Conservation (phyloP, 2,888 invertebrate species). For the Hydrotaea cyrtoneurina region DNA sequence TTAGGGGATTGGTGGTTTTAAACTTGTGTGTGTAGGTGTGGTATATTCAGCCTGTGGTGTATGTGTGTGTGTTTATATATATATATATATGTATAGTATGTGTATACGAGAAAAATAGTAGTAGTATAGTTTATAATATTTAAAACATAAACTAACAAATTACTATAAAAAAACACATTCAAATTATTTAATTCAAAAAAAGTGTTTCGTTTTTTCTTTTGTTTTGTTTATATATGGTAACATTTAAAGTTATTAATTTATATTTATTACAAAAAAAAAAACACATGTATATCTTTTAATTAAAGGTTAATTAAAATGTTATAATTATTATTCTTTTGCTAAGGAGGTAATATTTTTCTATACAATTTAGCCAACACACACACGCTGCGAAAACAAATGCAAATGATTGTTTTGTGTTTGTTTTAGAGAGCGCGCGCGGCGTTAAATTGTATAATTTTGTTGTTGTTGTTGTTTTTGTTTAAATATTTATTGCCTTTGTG, state of each 20-base stretch:
- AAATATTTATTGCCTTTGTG: conserved; percentile 40
- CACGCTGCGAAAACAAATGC: conserved; percentile 15
- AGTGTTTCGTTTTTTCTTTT: conserved; percentile 22
- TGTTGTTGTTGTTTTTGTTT: conserved; percentile 50
- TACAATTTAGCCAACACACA: conserved; percentile 43
- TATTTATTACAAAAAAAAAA: conserved; percentile 22
- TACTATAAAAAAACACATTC: conserved; percentile 60
- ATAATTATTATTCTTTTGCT: conserved; percentile 74
- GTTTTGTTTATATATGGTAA: conserved; percentile 42
- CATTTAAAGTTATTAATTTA: conserved; percentile 60
- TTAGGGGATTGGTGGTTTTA: conserved; percentile 14
- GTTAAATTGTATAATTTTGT: conserved; percentile 57
- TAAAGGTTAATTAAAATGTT: conserved; percentile 39
- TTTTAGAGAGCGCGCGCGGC: conserved; percentile 37
- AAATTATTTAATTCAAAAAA: conserved; percentile 52
- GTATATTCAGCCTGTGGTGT: background rate
- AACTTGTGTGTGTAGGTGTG: background rate
- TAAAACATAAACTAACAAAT: conserved; percentile 65
- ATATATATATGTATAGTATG: conserved; percentile 32
- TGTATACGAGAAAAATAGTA: conserved; percentile 27
- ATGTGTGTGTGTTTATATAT: conserved; percentile 10
- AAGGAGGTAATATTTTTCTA: conserved; percentile 78
- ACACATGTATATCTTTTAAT: conserved; percentile 37
- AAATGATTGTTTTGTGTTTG: conserved; percentile 39
- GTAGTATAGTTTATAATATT: conserved; percentile 39